phyloP scores from a whole-genome alignment of 2,113 vertebrate species.

The Pelecanus crispus region DNA sequence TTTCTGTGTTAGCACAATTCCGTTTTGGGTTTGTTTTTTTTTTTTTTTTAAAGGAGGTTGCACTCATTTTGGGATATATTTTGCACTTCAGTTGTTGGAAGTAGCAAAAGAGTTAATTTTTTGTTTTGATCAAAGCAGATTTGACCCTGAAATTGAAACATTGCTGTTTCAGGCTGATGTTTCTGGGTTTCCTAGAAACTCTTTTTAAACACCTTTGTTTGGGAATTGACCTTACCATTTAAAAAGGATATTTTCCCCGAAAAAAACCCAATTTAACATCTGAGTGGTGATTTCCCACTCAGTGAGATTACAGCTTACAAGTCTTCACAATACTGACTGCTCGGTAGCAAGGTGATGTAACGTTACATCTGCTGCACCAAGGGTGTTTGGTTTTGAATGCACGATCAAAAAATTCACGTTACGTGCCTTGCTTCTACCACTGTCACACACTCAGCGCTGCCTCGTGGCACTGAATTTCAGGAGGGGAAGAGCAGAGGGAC shows the following conservation, averaged over 20 bases:
- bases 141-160: background rate
- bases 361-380: background rate
- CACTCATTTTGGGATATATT: background rate
- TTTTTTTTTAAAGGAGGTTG: background rate
- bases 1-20: background rate
- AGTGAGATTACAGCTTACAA: background rate
- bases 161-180: background rate
- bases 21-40: background rate
- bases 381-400: background rate
- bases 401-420: background rate
- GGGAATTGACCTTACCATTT: background rate
- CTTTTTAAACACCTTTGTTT: background rate
- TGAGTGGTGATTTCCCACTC: background rate
- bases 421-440: background rate
- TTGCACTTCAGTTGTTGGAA: background rate
- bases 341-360: background rate
- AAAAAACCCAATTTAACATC: background rate
- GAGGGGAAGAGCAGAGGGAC: background rate
- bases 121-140: background rate
- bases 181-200: background rate
- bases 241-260: background rate
- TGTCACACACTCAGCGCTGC: background rate
- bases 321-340: accelerated
- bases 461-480: background rate
- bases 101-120: background rate